Evolutionary conservation across 2,113 vertebrate species (phyloP).

Genomic region (Centrocercus urophasianus): DNA sequence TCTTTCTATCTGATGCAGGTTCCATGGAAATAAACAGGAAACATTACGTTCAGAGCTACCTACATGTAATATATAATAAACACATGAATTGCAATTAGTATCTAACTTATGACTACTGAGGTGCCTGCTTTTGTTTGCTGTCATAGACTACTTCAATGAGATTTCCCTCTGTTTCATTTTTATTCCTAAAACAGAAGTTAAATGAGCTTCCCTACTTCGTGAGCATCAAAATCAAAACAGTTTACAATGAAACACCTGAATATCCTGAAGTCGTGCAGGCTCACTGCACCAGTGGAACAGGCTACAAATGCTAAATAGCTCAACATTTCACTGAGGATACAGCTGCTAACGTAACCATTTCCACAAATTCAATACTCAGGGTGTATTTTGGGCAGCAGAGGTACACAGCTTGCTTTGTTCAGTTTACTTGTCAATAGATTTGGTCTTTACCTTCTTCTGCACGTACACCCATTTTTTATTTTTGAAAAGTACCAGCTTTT

Average conservation of each 20-base stretch:
- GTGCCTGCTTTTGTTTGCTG: neutral
- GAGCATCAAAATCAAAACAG: neutral
- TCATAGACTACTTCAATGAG: neutral
- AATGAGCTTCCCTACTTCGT: neutral
- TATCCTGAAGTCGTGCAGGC: neutral
- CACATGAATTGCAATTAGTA: neutral
- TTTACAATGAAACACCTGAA: neutral
- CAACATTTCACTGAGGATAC: neutral
- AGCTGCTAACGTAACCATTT: neutral
- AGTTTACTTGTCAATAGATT: neutral
- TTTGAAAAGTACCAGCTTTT: neutral
- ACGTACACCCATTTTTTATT: neutral
- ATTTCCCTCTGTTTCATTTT: neutral
- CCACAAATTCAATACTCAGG: constrained; percentile 14
- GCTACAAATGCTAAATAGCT: neutral
- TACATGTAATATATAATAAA: neutral
- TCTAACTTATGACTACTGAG: neutral
- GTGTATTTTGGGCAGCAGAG: neutral
- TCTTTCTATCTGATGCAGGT: neutral
- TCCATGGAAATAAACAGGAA: neutral
- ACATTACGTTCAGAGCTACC: neutral
- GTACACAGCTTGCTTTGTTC: neutral
- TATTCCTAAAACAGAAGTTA: neutral
- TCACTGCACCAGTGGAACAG: neutral
- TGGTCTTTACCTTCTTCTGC: neutral